A percentile compares a stretch with the other conserved stretches of the same genome.
phyloP scores from a whole-genome alignment of 2,113 vertebrate genomes.

The Semnornis frantzii region DNA sequence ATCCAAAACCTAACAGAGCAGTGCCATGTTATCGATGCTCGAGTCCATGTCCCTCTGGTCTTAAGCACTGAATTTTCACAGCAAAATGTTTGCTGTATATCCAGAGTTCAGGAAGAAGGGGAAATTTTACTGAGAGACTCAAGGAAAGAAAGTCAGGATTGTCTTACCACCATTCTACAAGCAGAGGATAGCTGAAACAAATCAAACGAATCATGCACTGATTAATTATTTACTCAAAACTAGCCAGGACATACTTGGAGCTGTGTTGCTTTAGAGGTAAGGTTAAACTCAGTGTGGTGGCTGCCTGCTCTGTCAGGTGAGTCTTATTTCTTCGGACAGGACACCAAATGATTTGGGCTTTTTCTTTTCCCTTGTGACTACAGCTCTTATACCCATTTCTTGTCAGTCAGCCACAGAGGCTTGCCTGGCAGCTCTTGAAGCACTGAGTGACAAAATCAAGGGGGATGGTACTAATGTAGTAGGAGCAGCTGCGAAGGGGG shows the following conservation, averaged over 20 bases:
- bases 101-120: neutral
- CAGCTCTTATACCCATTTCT: neutral
- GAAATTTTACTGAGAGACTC: neutral
- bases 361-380: neutral
- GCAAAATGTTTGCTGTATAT: neutral
- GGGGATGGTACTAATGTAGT: neutral
- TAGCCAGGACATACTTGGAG: neutral
- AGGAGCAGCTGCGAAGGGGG: fast-evolving
- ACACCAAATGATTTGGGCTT: neutral
- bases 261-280: neutral
- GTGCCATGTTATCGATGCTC: neutral
- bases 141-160: neutral
- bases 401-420: neutral
- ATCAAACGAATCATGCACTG: neutral
- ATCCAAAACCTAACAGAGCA: neutral
- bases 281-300: neutral
- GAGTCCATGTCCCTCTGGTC: neutral
- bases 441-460: neutral
- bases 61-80: neutral
- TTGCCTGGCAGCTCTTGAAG: neutral
- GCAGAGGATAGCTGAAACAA: neutral
- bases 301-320: neutral
- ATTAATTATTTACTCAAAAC: constrained; percentile 4
- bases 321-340: neutral
- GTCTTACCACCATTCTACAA: neutral